phyloP scores from a whole-genome alignment of 2,888 invertebrate genomes.

The Pachycephus smyrnensis region DNA sequence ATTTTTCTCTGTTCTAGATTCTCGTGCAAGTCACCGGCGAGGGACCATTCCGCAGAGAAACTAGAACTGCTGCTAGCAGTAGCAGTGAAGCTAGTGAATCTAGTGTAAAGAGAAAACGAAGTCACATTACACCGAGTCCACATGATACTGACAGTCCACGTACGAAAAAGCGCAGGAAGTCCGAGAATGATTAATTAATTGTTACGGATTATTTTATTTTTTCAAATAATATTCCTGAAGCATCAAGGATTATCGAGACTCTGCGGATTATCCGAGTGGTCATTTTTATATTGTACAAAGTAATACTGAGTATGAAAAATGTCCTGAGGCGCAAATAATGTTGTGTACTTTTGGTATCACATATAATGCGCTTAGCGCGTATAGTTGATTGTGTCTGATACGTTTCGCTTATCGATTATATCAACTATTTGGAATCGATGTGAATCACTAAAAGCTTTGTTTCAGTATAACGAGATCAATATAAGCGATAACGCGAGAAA shows the following conservation, averaged over 20 bases:
- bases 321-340: background rate
- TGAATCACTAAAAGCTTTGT: background rate
- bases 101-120: conserved; percentile 58
- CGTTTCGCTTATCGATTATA: background rate
- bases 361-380: background rate
- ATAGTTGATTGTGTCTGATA: background rate
- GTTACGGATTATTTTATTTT: background rate
- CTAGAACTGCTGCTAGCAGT: conserved; percentile 60
- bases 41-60: conserved; percentile 60
- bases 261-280: background rate
- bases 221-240: background rate
- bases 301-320: background rate
- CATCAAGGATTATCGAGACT: background rate
- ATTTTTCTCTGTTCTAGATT: conserved; percentile 46
- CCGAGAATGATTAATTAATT: conserved; percentile 55
- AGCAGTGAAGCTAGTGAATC: conserved; percentile 55
- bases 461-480: background rate
- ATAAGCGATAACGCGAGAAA: background rate
- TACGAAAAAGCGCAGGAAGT: conserved; percentile 61
- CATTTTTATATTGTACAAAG: background rate
- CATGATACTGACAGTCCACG: conserved; percentile 59
- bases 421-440: background rate
- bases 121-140: conserved; percentile 59
- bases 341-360: background rate
- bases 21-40: conserved; percentile 61